Conservation (phyloP, 2,888 invertebrate species). For the Bimastos eiseni region DNA sequence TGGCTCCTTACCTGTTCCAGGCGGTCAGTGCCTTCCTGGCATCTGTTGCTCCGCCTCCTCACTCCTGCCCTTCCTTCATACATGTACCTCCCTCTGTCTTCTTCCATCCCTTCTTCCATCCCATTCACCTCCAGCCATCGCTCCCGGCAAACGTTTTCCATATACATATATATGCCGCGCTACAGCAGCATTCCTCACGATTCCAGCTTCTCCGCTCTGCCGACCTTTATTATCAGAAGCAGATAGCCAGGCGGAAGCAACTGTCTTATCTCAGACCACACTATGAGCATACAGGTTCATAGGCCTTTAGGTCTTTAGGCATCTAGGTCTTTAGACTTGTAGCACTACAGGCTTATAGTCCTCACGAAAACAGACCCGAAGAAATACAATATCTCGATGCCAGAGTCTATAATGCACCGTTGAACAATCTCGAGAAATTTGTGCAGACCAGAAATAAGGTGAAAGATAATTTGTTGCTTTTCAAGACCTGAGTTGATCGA, state of each 20-base stretch:
- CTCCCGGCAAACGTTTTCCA: not conserved
- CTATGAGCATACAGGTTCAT: slow-evolving; percentile 1
- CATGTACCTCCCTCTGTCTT: not conserved
- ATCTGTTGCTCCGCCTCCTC: not conserved
- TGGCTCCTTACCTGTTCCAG: slow-evolving; percentile 2
- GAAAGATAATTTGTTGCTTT: not conserved
- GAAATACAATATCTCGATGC: not conserved
- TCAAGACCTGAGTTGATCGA: not conserved
- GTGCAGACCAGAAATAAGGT: not conserved
- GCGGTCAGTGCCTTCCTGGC: not conserved
- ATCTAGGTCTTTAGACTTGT: not conserved
- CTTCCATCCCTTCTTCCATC: not conserved
- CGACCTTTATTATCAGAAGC: slow-evolving; percentile 13
- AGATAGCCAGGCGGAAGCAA: slow-evolving; percentile 13
- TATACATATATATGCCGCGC: not conserved
- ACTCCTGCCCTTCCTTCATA: not conserved
- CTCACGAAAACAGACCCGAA: not conserved
- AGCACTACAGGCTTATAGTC: not conserved
- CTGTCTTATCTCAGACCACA: slow-evolving; percentile 6
- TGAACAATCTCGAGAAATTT: not conserved
- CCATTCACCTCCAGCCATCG: not conserved
- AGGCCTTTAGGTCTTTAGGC: not conserved
- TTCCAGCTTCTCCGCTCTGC: slow-evolving; percentile 4
- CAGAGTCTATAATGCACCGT: not conserved
- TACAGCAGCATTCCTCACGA: not conserved